Evolutionary conservation across 2,888 invertebrate species (phyloP).

Genomic region (Caenorhabditis sp.): DNA sequence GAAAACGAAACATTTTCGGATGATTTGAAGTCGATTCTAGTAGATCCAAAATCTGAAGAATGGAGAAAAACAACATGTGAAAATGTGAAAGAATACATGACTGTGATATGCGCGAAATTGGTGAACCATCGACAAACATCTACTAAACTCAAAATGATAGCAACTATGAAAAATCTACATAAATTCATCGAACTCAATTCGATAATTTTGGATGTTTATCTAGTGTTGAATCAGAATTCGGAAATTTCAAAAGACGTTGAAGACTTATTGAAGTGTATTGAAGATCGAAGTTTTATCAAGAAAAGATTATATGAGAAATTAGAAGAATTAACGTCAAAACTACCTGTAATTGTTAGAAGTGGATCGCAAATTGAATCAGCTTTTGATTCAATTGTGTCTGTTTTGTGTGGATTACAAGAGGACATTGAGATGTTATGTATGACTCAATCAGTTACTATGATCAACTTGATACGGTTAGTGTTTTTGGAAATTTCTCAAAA

Average conservation of each 20-base stretch:
- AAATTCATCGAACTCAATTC: not conserved
- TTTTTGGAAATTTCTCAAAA: too few species aligned
- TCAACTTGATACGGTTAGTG: not conserved
- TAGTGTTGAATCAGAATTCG: not conserved
- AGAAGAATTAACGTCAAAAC: not conserved
- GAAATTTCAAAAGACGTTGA: not conserved
- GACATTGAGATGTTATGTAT: conserved; percentile 1
- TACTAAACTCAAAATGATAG: not conserved
- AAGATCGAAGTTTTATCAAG: conserved; percentile 15
- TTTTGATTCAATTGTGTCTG: not conserved
- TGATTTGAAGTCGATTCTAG: not conserved
- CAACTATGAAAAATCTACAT: not conserved
- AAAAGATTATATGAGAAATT: not conserved
- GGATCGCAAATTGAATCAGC: not conserved
- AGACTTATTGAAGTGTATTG: not conserved
- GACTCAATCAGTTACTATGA: not conserved
- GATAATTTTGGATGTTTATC: not conserved
- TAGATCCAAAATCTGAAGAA: not conserved
- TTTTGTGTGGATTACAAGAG: not conserved
- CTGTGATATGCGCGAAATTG: not conserved
- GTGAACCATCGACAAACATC: not conserved
- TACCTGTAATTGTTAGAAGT: not conserved
- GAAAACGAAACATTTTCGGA: not conserved
- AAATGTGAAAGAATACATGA: conserved; percentile 9
- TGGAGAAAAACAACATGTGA: conserved; percentile 7